These are phyloP conservation scores for Oryzias celebensis DNA, from an alignment of 2,113 vertebrate species.

Conservation along the genomic window DNA sequence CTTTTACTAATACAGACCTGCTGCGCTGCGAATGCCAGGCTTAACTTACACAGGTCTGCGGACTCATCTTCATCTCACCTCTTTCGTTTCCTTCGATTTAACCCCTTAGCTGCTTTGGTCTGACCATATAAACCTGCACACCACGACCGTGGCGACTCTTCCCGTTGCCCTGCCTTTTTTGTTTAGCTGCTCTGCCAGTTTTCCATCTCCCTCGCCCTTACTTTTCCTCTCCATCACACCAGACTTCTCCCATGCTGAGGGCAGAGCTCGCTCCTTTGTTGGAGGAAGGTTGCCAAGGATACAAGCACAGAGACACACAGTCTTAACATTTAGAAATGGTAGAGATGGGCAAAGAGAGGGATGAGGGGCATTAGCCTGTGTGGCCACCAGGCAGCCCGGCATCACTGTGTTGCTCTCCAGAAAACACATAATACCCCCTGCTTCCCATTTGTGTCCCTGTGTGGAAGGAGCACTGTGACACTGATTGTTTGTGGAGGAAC, in stretches of 20 bases:
- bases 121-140: conserved; percentile 20
- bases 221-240: conserved; percentile 61
- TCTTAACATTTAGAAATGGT: conserved; percentile 71
- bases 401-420: conserved; percentile 40
- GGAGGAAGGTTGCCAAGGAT: conserved; percentile 78
- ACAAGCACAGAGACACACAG: conserved; percentile 70
- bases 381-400: conserved; percentile 55
- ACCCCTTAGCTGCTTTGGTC: conserved; percentile 17
- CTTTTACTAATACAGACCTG: conserved; percentile 43
- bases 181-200: conserved; percentile 43
- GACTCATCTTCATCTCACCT: conserved; percentile 30
- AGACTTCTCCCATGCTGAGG: conserved; percentile 68
- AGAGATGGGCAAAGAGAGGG: conserved; percentile 58
- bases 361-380: conserved; percentile 46
- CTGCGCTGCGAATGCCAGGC: conserved; percentile 43
- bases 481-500: conserved; percentile 34
- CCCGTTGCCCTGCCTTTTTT: conserved; percentile 33
- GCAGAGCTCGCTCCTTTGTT: conserved; percentile 71
- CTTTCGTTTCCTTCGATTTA: conserved; percentile 29
- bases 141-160: conserved; percentile 14
- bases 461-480: conserved; percentile 49
- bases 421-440: conserved; percentile 30
- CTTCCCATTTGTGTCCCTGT: conserved; percentile 33
- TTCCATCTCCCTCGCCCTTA: conserved; percentile 52
- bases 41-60: conserved; percentile 36